Conservation (phyloP, 2,888 invertebrate species). For the Chymomyza caudatula region DNA sequence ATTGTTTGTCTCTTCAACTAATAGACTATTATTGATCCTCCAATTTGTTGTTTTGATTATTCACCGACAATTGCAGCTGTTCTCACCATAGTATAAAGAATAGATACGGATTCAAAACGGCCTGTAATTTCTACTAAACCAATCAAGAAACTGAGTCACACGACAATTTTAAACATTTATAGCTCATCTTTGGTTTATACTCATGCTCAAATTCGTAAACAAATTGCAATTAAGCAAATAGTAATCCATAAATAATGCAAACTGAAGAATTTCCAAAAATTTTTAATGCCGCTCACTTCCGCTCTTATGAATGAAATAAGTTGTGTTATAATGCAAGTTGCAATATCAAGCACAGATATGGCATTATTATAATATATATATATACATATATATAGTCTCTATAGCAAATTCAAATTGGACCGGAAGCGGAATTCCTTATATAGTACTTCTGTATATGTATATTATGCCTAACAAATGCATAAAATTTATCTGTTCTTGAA, state of each 20-base stretch:
- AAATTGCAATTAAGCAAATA: not conserved
- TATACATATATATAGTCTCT: not conserved
- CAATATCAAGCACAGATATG: not conserved
- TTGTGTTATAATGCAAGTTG: not conserved
- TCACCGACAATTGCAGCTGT: not conserved
- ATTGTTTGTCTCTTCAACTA: not conserved
- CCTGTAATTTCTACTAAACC: not conserved
- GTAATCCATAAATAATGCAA: not conserved
- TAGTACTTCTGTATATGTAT: not conserved
- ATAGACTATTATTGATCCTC: not conserved
- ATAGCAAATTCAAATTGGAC: not conserved
- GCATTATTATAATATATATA: not conserved
- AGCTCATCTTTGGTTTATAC: not conserved
- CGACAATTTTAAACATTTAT: not conserved
- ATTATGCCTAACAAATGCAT: not conserved
- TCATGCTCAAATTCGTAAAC: not conserved
- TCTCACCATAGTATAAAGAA: not conserved
- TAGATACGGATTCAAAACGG: not conserved
- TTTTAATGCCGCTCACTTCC: not conserved
- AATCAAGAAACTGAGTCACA: not conserved
- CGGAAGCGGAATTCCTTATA: not conserved
- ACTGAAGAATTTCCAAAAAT: not conserved
- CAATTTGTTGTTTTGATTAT: not conserved
- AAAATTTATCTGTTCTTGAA: not conserved
- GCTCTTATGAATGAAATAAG: not conserved